A percentile compares a stretch with the other conserved stretches of the same genome.
These are phyloP conservation scores for Anastatus disparis DNA, from an alignment of 1,140 invertebrate species.

Conservation along the genomic window DNA sequence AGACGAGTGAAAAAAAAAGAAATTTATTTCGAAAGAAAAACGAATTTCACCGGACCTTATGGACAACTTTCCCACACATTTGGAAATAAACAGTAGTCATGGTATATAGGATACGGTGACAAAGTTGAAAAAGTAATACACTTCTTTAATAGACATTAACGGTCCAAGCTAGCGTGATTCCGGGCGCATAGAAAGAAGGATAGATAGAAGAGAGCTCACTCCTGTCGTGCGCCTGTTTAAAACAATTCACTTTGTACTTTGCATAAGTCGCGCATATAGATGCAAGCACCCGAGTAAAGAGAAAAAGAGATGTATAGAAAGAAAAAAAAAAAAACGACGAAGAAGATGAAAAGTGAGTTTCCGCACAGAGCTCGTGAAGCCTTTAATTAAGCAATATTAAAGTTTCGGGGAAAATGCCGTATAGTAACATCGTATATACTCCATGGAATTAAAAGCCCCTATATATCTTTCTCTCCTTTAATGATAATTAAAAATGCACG, in stretches of 20 bases:
- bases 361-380: not conserved
- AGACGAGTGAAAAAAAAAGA: conserved; percentile 16
- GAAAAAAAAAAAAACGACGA: not conserved
- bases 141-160: not conserved
- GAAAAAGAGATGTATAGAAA: not conserved
- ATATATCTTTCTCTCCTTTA: conserved; percentile 33
- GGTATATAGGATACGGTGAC: not conserved
- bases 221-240: conserved; percentile 30
- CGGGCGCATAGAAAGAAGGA: not conserved
- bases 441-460: conserved; percentile 35
- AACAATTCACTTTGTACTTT: conserved; percentile 41
- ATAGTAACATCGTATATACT: conserved; percentile 18
- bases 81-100: conserved; percentile 22
- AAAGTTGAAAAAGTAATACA: not conserved
- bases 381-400: conserved; percentile 44
- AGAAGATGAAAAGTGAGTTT: not conserved
- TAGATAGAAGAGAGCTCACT: not conserved
- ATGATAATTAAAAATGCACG: conserved; percentile 42
- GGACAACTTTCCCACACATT: conserved; percentile 27
- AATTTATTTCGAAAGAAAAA: no score
- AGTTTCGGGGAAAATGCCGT: conserved; percentile 25
- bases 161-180: not conserved
- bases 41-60: conserved; percentile 9
- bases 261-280: conserved; percentile 40
- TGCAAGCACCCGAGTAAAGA: conserved; percentile 1